Evolutionary conservation across 2,797 vertebrate species (phyloP).

Genomic region (Fistularia tabacaria): DNA sequence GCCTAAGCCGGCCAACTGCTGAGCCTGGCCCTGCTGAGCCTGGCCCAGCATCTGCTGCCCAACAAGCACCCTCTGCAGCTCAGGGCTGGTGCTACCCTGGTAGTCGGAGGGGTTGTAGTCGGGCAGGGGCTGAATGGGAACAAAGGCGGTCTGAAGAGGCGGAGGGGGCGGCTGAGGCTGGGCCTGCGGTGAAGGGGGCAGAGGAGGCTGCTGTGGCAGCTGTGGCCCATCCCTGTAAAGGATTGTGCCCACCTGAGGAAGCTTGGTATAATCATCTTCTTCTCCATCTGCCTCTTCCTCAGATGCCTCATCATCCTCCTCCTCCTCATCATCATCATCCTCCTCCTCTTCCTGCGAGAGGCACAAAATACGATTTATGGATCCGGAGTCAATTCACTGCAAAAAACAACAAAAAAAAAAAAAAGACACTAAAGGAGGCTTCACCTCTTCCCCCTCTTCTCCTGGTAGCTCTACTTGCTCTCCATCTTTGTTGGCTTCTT

Average conservation of each 20-base stretch:
- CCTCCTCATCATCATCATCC: conserved; percentile 19
- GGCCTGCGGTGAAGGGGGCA: conserved; percentile 79
- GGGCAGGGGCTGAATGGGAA: conserved; percentile 89
- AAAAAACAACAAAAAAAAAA: not conserved
- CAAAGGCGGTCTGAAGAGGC: conserved; percentile 82
- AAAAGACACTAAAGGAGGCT: not conserved
- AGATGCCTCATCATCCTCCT: conserved; percentile 63
- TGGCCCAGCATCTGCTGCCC: conserved; percentile 89
- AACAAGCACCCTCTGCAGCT: conserved; percentile 91
- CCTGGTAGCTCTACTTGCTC: conserved; percentile 65
- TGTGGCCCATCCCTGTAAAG: conserved; percentile 83
- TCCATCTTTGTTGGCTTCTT: conserved; percentile 78
- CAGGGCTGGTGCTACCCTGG: conserved; percentile 85
- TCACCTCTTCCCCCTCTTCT: conserved; percentile 63
- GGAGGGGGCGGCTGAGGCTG: conserved; percentile 77
- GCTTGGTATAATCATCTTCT: conserved; percentile 81
- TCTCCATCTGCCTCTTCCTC: conserved; percentile 70
- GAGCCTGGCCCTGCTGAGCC: conserved; percentile 78
- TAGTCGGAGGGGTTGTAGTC: conserved; percentile 90
- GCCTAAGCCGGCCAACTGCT: conserved; percentile 77
- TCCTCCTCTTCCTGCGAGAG: conserved; percentile 65
- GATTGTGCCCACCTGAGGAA: conserved; percentile 90
- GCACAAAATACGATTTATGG: not conserved
- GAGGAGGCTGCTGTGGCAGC: conserved; percentile 74
- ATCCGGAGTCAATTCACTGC: not conserved